Conservation (phyloP, 2,888 invertebrate species). For the Eremobia ochroleuca region DNA sequence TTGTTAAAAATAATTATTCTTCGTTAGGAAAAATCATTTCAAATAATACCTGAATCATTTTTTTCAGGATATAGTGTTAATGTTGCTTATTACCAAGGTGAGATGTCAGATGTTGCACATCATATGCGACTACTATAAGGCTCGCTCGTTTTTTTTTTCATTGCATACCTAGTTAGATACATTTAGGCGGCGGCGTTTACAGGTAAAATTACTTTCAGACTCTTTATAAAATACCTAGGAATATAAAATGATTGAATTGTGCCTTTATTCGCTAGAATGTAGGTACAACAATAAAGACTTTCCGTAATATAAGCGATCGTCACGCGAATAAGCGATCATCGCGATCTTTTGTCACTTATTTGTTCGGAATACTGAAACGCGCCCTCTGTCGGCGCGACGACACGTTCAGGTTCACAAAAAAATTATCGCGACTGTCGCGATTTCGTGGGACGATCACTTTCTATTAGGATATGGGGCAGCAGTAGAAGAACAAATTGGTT, state of each 20-base stretch:
- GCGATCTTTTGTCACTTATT: not conserved
- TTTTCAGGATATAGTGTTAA: too few species aligned
- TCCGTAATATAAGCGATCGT: not conserved
- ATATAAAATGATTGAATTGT: not conserved
- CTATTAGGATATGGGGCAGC: not conserved
- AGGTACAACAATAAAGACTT: not conserved
- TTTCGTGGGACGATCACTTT: not conserved
- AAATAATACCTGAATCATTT: too few species aligned
- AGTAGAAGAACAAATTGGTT: not conserved
- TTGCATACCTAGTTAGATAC: not conserved
- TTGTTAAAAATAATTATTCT: too few species aligned
- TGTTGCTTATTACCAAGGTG: too few species aligned
- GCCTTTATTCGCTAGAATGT: too few species aligned
- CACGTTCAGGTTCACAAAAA: not conserved
- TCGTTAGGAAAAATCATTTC: too few species aligned
- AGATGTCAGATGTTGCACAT: too few species aligned
- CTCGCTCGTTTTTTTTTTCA: too few species aligned
- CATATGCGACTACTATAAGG: too few species aligned
- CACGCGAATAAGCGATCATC: not conserved
- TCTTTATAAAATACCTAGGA: not conserved
- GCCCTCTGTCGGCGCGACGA: too few species aligned
- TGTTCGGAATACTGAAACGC: not conserved
- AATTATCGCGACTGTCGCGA: not conserved
- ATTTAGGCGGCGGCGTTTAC: not conserved
- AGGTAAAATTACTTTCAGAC: slow-evolving; percentile 10